Evolutionary conservation across 2,888 invertebrate genomes (phyloP).

Genomic region (Strigamia transsilvanica): DNA sequence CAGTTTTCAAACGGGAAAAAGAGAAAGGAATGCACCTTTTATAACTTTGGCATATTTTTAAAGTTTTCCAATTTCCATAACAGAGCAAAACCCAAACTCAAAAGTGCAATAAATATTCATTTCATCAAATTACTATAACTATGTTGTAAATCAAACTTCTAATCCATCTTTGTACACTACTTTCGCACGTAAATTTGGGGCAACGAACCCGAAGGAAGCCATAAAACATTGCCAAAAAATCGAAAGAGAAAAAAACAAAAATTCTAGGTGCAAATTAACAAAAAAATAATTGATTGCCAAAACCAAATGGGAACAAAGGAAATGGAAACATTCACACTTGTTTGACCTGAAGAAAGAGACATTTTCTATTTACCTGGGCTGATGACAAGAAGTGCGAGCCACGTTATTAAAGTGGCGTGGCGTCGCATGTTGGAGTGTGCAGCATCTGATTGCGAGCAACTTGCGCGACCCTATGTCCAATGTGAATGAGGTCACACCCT

Average conservation of each 20-base stretch:
- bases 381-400: not conserved
- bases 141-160: too few species aligned
- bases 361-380: not conserved
- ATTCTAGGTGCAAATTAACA: too few species aligned
- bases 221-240: not conserved
- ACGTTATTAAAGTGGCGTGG: not conserved
- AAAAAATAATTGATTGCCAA: too few species aligned
- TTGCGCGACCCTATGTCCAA: conserved; percentile 4
- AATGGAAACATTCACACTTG: not conserved
- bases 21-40: too few species aligned
- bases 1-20: not conserved
- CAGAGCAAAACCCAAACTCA: too few species aligned
- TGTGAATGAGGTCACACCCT: conserved; percentile 2
- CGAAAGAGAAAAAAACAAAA: too few species aligned
- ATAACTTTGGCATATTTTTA: too few species aligned
- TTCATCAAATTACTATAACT: too few species aligned
- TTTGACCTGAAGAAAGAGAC: not conserved
- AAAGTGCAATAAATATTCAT: too few species aligned
- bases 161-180: too few species aligned
- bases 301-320: not conserved
- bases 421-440: not conserved
- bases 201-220: not conserved
- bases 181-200: not conserved
- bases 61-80: too few species aligned
- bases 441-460: not conserved